phyloP scores from a whole-genome alignment of 1,140 invertebrate genomes.

The Scaptomyza graminum region DNA sequence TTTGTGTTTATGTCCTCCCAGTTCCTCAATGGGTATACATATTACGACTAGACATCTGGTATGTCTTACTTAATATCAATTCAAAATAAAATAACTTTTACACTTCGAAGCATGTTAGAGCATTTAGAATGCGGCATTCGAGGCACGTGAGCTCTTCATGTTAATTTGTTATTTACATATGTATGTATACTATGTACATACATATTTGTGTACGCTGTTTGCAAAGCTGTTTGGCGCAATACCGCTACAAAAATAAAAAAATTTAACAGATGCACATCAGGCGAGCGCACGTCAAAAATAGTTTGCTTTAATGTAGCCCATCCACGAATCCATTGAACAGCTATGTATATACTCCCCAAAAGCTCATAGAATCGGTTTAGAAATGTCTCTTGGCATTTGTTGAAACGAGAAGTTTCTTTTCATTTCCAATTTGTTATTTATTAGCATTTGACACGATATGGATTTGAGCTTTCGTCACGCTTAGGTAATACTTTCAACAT shows the following conservation, averaged over 20 bases:
- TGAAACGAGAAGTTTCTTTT: not conserved
- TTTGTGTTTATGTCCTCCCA: constrained; percentile 39
- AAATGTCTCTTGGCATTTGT: constrained; percentile 9
- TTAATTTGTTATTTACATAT: constrained; percentile 28
- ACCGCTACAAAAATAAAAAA: constrained; percentile 11
- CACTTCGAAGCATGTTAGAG: not conserved
- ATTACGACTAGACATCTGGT: constrained; percentile 4
- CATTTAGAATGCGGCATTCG: not conserved
- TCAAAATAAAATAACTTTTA: too few species aligned
- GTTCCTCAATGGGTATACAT: not conserved
- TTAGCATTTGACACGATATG: constrained; percentile 56
- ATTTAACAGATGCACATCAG: constrained; percentile 27
- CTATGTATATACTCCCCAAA: not conserved
- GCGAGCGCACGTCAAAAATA: constrained; percentile 67
- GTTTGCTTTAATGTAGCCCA: constrained; percentile 49
- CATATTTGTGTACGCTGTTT: constrained; percentile 24
- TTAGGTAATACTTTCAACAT: constrained; percentile 20
- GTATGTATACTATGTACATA: constrained; percentile 19
- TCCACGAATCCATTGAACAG: constrained; percentile 10
- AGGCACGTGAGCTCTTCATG: constrained; percentile 3
- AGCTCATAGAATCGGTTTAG: constrained; percentile 17
- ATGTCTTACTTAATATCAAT: not conserved
- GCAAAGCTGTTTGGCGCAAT: constrained; percentile 13
- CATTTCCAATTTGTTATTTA: constrained; percentile 29
- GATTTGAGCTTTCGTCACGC: constrained; percentile 63